Base-by-base conservation (phyloP, 2,888 invertebrate genomes). In the Lasioglossum figueresi region DNA sequence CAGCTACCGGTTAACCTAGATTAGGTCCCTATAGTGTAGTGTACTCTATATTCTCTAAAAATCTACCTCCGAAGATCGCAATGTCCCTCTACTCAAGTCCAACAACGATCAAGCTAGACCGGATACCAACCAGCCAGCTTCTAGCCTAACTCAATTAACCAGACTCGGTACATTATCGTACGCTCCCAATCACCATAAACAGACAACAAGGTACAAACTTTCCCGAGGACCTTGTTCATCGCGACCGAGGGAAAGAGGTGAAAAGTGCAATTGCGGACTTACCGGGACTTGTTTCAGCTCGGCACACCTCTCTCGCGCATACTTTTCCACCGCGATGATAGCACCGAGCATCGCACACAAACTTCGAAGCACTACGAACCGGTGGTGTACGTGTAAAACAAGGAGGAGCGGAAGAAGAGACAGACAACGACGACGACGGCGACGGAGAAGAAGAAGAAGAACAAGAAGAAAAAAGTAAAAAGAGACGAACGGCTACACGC, bases 261-360 rank as follows among this genome's bases (percentile, higher is more conserved):
- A 59, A 59, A 59, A 27, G 59, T 59, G 59, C 59, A 59, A 59
- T 59, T 27, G 59, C 59, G 27, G 27, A 23, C 27, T 31, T 23
- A 27, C 31, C 70, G 70, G 43, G 43, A 71, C 70, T 71, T 19
- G 70, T 71, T 71, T 43, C 43, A 27, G 40, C 70, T 71, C 19
- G 12, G 52, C 59, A 45, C n/a, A 72, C 27, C 72, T 72, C 27
- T 43, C 10, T 1, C 27, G 14, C 45, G 2, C n/a, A 48, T 37
- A 23, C 16, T 27, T 23, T 52, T 19, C 66, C 66, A 66, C 66
- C 34, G 66, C 66, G 66, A 34, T 16, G 34, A 66, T 31, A 66
- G 31, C 66, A 31, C 66, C 66, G 66, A 66, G 66, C 66, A 66
- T 66, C 31, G 19, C 66, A 59, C 59, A 59, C 27, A 14, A 31